Base-by-base conservation (phyloP, 2,113 vertebrate species). In the Callocephalon fimbriatum region DNA sequence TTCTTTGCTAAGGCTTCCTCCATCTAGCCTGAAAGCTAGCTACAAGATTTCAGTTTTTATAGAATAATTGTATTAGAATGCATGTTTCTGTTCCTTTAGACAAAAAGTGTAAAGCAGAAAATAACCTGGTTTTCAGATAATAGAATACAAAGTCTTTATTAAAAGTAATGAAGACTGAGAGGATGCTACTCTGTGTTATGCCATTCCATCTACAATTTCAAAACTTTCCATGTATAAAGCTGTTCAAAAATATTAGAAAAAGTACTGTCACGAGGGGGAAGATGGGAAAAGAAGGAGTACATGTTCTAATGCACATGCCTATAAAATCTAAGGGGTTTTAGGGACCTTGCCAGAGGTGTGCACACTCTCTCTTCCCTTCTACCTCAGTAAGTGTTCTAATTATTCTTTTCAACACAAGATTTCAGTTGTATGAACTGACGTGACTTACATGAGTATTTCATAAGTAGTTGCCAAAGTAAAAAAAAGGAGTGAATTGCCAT, bases 261-360 rank as follows among this genome's bases (percentile, higher is more conserved):
- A 3, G 4, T 47, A 29, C 6, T 51, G 19, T 32, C 10, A 23
- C 18, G 19, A 48, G 6, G 32, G 6, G 1, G 7, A 65, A 42
- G 15, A 37, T 7, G 6, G 9, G n/a, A 4, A 63, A 67, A 13
- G 25, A 75, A n/a, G 0, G 3, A 15, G 5, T 53, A 19, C 5
- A 12, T 40, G 15, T 58, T 85, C n/a, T 58, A 59, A 50, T 17
- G 12, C 2, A 38, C 4, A 23, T 20, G 14, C 1, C 2, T 27
- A 45, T 20, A 32, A 25, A 68, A 68, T 35, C 12, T 35, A 56
- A 59, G 4, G 7, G 22, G 0, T 35, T 79, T 80, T 32, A 44
- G 5, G 25, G 54, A 32, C 26, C 3, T 22, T 63, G 37, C 5
- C n/a, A 54, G 4, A 12, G 10, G n/a, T 6, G 19, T n/a, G 14